Evolutionary conservation across 2,888 invertebrate species (phyloP), one percentile per base, ranked within the genome.

Genomic region (Orthosia cruda): DNA sequence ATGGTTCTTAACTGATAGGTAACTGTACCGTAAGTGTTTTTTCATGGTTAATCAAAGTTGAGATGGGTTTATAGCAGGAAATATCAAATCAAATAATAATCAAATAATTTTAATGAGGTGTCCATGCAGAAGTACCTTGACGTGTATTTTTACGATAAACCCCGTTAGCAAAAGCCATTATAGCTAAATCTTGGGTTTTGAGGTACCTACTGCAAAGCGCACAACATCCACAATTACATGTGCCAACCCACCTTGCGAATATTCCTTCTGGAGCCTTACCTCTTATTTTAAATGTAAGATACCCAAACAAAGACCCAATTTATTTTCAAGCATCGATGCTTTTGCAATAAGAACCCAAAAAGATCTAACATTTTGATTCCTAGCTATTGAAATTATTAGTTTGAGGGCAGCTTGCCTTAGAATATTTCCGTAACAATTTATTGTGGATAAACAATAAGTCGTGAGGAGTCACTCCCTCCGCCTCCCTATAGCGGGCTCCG

Each of bases 371-470:
- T 74, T 80, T 50, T 66, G 85, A 74, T 81, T 84, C 80, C 82
- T 83, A 71, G 55, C 66, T 78, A 86, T 87, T 78, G 71, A 81
- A 83, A 87, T 88, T 87, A 88, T 81, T 65, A 87, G 85, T 85
- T 84, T 90, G 89, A 89, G 91, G 92, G 92, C 91, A 91, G 91
- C 90, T 92, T 91, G 93, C 91, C 87, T 89, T 86, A 87, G 92
- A 93, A 93, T 92, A 93, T 91, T 92, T 92, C 93, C 91, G 90
- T 90, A 91, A 93, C 93, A 92, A 93, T 94, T 95, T 94, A 92
- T 94, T 93, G 92, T 93, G 92, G 92, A 95, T 95, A 95, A 95
- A 96, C 95, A 96, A 94, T 94, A 91, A 91, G 89, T 96, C 96
- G 96, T 96, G 96, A 96, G 91, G 84, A 88, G 89, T 86, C 91